Base-by-base conservation (phyloP, 1,140 invertebrate species). In the Thalassaphorura encarpata region DNA sequence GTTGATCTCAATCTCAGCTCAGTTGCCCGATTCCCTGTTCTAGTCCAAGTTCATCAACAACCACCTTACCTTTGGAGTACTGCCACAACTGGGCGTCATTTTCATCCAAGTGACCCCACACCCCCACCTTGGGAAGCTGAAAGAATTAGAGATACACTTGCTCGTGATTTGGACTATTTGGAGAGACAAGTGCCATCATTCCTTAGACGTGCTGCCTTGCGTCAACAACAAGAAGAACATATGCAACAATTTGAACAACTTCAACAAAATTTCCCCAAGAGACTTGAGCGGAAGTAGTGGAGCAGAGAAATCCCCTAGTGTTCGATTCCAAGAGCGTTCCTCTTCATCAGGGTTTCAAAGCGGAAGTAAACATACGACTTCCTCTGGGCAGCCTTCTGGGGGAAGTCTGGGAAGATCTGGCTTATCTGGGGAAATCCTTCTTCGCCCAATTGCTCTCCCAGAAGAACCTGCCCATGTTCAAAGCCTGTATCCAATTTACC, bases 1-100 rank as follows among this genome's bases (percentile, higher is more conserved):
- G 57, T 59, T 48, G 56, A 56, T 42, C 53, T 58, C 57, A 54
- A 62, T 56, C 26, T 63, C 21, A 65, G 60, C 24, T 54, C 53
- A 28, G 56, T 58, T 29, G 51, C 57, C 42, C 59, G 54, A 26
- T 61, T 61, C 58, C 62, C 64, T 18, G 62, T 66, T 55, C 61
- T 64, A 61, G 68, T 62, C 50, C 67, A 68, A 56, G 62, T 68
- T 47, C 66, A 67, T 47, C 58, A 58, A 26, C 62, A 69, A 52
- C 64, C 67, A 29, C 33, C 11, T 11, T 62, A 65, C 39, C 43
- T 62, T 13, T 65, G 63, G 63, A 56, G 51, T 40, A 65, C 63
- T 52, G 62, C 63, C 45, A 64, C 62, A 6, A 59, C 66, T 0
- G 66, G 66, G 39, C 56, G 66, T 40, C 66, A 67, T 51, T 62